A percentile compares a stretch with the other conserved stretches of the same genome.
Evolutionary conservation across 2,888 invertebrate genomes (phyloP).

Genomic region (Caenorhabditis wallacei): DNA sequence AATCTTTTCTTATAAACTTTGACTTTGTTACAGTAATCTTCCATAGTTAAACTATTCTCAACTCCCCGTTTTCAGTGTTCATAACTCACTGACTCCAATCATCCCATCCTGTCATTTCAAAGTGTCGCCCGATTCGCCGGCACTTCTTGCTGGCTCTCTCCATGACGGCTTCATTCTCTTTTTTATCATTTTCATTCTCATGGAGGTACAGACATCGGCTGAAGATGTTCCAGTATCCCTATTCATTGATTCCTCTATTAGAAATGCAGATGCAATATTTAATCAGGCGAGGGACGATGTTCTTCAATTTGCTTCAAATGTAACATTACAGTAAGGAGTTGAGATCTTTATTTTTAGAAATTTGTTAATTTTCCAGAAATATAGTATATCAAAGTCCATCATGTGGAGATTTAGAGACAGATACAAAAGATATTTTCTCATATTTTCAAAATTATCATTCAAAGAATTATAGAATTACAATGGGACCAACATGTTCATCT

Average conservation of each 20-base stretch:
- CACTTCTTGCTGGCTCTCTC: neutral
- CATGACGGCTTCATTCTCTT: constrained; percentile 19
- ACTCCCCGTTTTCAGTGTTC: neutral
- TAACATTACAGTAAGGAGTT: constrained; percentile 55
- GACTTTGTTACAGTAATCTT: too few relatives aligned
- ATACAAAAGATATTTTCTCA: constrained; percentile 38
- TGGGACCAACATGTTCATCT: constrained; percentile 54
- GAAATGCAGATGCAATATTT: constrained; percentile 49
- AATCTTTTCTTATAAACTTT: too few relatives aligned
- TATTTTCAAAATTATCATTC: constrained; percentile 50
- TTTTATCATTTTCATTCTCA: constrained; percentile 6
- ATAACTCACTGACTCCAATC: neutral
- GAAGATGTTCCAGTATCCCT: constrained; percentile 37
- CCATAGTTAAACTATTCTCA: neutral
- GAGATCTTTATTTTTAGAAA: neutral
- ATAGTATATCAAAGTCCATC: constrained; percentile 6
- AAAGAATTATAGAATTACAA: constrained; percentile 48
- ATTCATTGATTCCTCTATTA: constrained; percentile 48
- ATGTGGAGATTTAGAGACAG: constrained; percentile 38
- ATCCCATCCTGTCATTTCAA: constrained; percentile 35
- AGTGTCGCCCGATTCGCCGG: constrained; percentile 36
- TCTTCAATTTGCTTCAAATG: constrained; percentile 43
- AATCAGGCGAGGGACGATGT: constrained; percentile 42
- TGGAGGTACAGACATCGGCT: constrained; percentile 17
- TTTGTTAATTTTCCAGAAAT: constrained; percentile 35